Evolutionary conservation across 2,888 invertebrate genomes (phyloP), one percentile per base, ranked within the genome.

Genomic region (Lutraria lutraria): DNA sequence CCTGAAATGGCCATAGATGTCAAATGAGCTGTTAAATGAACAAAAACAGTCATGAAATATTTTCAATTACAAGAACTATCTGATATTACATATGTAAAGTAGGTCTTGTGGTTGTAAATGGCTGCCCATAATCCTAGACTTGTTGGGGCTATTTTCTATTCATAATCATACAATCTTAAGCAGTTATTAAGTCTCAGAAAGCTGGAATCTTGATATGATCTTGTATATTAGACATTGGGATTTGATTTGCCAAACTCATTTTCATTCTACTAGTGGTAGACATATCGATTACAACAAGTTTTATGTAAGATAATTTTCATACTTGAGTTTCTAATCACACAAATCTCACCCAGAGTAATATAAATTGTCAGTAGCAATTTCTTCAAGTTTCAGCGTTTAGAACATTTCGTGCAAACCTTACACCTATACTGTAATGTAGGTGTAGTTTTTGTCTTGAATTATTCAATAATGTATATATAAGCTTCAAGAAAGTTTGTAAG

Each of bases 201-300:
- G 31, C 76, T 25, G 76, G 34, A 76, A 76, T 76, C 34, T 31
- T 76, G 16, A 31, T 34, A 76, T 76, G 76, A 76, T 76, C 25
- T 34, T 76, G 34, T 76, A 76, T 76, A 76, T 76, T 31, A 76
- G 76, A 8, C 76, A 31, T 31, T 10, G 31, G 1, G 76, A 76
- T 76, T 76, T 76, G 76, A 76, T 76, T 76, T 76, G 76, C 76
- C 76, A 76, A 76, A 76, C 76, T 25, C 31, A 76, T 76, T 76
- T 76, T 76, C 76, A 34, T 76, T 76, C 76, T 76, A 19, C 76
- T 31, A 76, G 76, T 76, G 76, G 31, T 76, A 76, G 76, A 76
- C 76, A 76, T 76, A 76, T 76, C 31, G 76, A 76, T 76, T 76
- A 76, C 19, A 31, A 31, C 16, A 16, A 31, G 76, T 76, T 76